Conservation (phyloP, 2,797 vertebrate species). For the Glyptemys insculpta region DNA sequence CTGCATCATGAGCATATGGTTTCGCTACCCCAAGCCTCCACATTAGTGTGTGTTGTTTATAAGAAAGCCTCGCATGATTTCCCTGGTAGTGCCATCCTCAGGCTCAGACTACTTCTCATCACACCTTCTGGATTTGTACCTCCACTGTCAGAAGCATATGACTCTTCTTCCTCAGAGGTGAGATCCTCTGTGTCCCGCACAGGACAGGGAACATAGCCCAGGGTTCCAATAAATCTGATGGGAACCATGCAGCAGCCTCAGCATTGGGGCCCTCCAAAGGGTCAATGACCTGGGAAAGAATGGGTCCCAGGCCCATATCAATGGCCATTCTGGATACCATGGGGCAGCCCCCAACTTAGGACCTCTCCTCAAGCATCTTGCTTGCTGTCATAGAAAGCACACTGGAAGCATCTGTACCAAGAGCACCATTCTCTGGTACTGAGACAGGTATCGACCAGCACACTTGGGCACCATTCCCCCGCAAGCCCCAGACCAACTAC, state of each 20-base stretch:
- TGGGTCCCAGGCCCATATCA: background rate
- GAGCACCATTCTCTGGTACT: background rate
- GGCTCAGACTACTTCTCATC: background rate
- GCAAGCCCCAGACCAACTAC: background rate
- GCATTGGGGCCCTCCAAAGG: background rate
- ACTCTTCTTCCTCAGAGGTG: background rate
- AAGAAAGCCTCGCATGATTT: background rate
- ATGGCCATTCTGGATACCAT: background rate
- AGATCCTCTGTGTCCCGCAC: background rate
- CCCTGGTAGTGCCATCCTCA: background rate
- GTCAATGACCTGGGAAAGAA: background rate
- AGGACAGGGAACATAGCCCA: background rate
- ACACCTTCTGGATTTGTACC: background rate
- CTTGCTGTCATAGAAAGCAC: background rate
- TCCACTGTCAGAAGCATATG: background rate
- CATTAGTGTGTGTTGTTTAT: background rate
- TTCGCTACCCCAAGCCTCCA: background rate
- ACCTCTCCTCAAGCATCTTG: background rate
- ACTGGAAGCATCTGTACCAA: background rate
- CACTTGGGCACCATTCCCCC: background rate
- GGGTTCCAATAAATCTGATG: too few species aligned
- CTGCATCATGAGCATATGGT: background rate
- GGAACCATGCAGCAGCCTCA: background rate
- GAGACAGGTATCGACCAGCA: too few species aligned
- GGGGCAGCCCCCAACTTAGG: too few species aligned